A percentile compares a stretch with the other conserved stretches of the same genome.
Conservation (phyloP, 64 coral and sea anemone species). For the Pocillopora verrucosa region DNA sequence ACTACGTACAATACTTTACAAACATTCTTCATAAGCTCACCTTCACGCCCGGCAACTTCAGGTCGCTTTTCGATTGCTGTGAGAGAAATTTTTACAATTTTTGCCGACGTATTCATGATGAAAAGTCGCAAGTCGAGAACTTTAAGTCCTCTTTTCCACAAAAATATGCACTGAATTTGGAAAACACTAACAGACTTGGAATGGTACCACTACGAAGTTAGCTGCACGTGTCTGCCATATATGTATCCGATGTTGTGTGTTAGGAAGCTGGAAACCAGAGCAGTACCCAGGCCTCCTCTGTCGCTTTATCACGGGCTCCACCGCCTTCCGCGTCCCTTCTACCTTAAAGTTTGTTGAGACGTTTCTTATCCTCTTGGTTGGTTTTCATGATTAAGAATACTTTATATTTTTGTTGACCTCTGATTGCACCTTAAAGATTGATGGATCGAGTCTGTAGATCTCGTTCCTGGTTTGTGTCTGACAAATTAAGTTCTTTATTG, state of each 20-base stretch:
- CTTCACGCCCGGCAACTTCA: background rate
- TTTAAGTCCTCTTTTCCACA: background rate
- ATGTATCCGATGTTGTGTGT: background rate
- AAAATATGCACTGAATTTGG: background rate
- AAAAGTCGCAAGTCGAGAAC: background rate
- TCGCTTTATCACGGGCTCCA: too few relatives aligned
- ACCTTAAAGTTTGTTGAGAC: too few relatives aligned
- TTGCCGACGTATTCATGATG: background rate
- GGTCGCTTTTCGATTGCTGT: background rate
- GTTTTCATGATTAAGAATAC: too few relatives aligned
- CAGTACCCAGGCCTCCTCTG: background rate
- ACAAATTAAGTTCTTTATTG: too few relatives aligned
- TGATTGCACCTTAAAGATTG: too few relatives aligned
- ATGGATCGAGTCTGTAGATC: too few relatives aligned
- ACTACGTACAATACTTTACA: background rate
- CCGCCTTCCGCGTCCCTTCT: too few relatives aligned
- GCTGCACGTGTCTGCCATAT: conserved; percentile 26
- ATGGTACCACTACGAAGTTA: background rate
- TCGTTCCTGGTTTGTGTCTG: too few relatives aligned
- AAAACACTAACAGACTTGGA: background rate
- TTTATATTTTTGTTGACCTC: too few relatives aligned
- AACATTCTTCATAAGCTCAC: background rate
- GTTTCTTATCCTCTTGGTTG: too few relatives aligned
- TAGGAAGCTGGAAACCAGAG: background rate
- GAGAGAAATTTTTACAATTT: conserved; percentile 8